Base-by-base conservation (phyloP, 2,888 invertebrate genomes). In the Parnassius glacialis region DNA sequence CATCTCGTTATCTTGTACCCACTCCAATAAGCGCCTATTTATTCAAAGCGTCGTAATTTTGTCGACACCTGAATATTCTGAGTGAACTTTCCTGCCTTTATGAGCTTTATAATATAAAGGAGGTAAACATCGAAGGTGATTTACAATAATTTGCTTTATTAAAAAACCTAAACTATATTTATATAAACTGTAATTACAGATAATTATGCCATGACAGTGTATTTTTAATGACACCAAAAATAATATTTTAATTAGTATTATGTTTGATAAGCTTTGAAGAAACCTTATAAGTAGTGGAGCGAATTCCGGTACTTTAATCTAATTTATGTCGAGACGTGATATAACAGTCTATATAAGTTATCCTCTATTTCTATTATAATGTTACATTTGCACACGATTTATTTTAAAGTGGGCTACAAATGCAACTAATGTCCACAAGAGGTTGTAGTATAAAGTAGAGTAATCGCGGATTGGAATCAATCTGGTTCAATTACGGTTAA, bases 1-100 rank as follows among this genome's bases (percentile, higher is more conserved):
- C 84, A 81, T 74, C 79, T 87, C 83, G 83, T 87, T 87, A 87
- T 77, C 80, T 79, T 70, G 70, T 54, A 16, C 55, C 41, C 42
- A 11, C 42, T 51, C 50, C 44, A 62, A 58, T 58, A 62, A 51
- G 50, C 51, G 51, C 51, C 44, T 13, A 20, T 84, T 84, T 84
- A 74, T 72, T 68, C 68, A 77, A 51, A 51, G 73, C 70, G 69
- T 77, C 78, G 67, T 68, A 75, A 76, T 65, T 66, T 72, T 70
- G 67, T 67, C 65, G 62, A 64, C 65, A 65, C 70, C 65, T 68
- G 58, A 62, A 62, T 62, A 58, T 55, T 62, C 45, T 55, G 43
- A 54, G 67, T 48, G 58, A 57, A 60, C 60, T 64, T 63, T 59
- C 54, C 50, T 34, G 51, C 41, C 54, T 51, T 55, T 54, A 53